Evolutionary conservation across 2,113 vertebrate genomes (phyloP).

Genomic region (Rhodinocichla rosea): DNA sequence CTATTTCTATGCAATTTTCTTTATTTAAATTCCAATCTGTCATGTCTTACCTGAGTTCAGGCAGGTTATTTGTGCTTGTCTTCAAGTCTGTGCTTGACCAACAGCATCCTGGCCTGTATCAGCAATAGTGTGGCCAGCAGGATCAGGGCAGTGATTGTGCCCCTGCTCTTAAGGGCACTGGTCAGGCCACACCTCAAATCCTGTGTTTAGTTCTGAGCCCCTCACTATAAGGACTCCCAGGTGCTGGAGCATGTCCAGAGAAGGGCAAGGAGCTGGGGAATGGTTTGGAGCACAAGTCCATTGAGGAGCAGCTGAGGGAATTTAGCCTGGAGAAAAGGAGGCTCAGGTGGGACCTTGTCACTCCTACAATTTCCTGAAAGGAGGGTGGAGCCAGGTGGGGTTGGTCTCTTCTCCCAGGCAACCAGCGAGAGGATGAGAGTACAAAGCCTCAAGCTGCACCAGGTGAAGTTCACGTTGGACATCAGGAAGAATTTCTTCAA

Average conservation of each 20-base stretch:
- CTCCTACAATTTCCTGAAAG: no score
- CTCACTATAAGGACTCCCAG: not conserved
- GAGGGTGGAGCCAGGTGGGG: no score
- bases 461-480: not conserved
- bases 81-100: not conserved
- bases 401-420: not conserved
- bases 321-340: not conserved
- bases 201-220: no score
- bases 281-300: not conserved
- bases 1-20: not conserved
- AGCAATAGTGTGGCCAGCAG: not conserved
- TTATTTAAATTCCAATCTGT: not conserved
- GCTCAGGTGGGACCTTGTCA: rapidly evolving
- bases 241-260: rapidly evolving
- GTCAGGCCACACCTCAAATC: rapidly evolving
- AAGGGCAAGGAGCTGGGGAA: not conserved
- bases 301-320: not conserved
- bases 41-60: not conserved
- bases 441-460: not conserved
- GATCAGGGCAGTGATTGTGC: no score
- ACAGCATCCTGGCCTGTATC: not conserved
- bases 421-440: rapidly evolving
- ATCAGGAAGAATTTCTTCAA: not conserved
- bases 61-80: not conserved
- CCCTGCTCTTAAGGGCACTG: not conserved